phyloP scores from a whole-genome alignment of 2,797 vertebrate genomes.

The Propithecus deckenii region DNA sequence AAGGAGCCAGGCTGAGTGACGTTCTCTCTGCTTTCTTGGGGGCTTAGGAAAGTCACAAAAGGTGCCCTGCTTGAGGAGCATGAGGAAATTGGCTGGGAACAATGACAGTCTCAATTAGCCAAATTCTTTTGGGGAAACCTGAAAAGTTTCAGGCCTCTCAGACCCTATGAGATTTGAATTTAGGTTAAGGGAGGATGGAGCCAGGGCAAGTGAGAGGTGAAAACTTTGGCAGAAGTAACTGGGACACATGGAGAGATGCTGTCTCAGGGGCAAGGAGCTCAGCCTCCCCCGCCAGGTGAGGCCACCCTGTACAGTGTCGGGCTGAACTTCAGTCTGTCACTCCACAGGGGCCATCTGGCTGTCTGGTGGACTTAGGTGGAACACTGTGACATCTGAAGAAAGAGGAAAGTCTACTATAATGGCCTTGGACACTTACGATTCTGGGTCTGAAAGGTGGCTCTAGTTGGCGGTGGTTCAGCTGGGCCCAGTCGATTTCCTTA shows the following conservation, averaged over 20 bases:
- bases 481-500: constrained; percentile 92
- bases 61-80: not conserved
- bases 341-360: not conserved
- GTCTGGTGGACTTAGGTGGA: not conserved
- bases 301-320: not conserved
- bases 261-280: not conserved
- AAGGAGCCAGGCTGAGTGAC: not conserved
- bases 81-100: not conserved
- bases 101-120: not conserved
- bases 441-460: constrained; percentile 97
- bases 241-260: accelerated
- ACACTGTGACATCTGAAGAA: not conserved
- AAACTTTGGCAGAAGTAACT: not conserved
- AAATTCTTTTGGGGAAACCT: not conserved
- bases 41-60: not conserved
- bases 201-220: not conserved
- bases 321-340: not conserved
- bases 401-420: not conserved
- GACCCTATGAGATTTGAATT: not conserved
- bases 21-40: not conserved
- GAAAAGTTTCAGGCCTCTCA: not conserved
- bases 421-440: constrained; percentile 89
- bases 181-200: not conserved
- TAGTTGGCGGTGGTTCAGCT: constrained; percentile 91
- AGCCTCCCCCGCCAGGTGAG: accelerated